phyloP scores from a whole-genome alignment of 2,797 vertebrate genomes.

The Sebastolobus altivelis region DNA sequence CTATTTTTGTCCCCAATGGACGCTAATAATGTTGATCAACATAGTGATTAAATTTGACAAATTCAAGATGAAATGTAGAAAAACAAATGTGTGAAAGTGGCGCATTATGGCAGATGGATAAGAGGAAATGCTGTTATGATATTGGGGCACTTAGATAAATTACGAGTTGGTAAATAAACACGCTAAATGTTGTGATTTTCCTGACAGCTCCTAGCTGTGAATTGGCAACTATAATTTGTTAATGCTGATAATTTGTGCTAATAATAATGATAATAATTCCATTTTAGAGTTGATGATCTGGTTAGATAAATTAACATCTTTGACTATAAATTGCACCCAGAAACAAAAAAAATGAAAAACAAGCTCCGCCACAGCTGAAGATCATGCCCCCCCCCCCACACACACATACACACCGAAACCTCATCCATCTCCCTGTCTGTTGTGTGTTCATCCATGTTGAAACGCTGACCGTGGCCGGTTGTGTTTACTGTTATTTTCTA shows the following conservation, averaged over 20 bases:
- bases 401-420: constrained; percentile 5
- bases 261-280: neutral
- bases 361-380: neutral
- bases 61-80: constrained; percentile 33
- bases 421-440: neutral
- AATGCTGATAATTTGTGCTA: neutral
- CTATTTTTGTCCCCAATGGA: constrained; percentile 16
- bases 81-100: constrained; percentile 16
- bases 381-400: neutral
- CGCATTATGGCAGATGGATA: constrained; percentile 23
- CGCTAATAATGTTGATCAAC: neutral
- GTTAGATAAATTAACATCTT: neutral
- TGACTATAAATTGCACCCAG: neutral
- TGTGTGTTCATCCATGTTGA: constrained; percentile 21
- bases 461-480: constrained; percentile 15
- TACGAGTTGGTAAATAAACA: constrained; percentile 33
- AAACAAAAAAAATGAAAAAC: neutral
- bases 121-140: neutral
- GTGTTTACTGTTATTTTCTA: constrained; percentile 56
- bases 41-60: constrained; percentile 29
- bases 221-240: constrained; percentile 15
- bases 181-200: constrained; percentile 22
- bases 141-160: constrained; percentile 5
- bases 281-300: neutral
- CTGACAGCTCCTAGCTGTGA: constrained; percentile 5